Evolutionary conservation across 2,113 vertebrate genomes (phyloP).

Genomic region (Catharus fuscescens): DNA sequence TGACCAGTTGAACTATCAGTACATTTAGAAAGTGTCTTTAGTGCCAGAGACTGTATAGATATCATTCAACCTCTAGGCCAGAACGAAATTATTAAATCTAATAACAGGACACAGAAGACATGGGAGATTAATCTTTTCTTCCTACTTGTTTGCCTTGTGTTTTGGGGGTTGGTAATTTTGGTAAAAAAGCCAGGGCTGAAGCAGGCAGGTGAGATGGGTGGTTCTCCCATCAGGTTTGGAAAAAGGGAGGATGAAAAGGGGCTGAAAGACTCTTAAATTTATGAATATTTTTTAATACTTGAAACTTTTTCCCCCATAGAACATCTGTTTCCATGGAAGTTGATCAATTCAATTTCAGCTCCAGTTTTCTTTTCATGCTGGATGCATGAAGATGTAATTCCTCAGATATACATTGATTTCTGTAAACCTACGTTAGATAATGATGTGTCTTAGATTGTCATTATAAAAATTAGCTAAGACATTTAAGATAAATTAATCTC

Average conservation of each 20-base stretch:
- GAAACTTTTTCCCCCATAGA: neutral
- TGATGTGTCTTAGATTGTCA: neutral
- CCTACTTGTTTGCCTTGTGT: neutral
- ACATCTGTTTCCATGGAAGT: constrained; percentile 22
- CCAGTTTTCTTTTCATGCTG: neutral
- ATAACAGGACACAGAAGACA: neutral
- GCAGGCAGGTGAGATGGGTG: neutral
- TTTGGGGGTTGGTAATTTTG: neutral
- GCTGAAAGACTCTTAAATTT: neutral
- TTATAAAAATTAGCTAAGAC: constrained; percentile 16
- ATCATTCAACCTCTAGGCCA: neutral
- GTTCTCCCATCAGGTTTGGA: neutral
- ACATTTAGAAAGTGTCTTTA: neutral
- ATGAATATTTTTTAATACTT: neutral
- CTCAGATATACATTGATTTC: neutral
- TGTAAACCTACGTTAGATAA: neutral
- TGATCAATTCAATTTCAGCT: neutral
- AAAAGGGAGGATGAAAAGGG: neutral
- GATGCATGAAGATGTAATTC: neutral
- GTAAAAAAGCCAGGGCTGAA: neutral
- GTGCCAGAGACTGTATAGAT: neutral
- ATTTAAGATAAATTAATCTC: constrained; percentile 6
- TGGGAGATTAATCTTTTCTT: neutral
- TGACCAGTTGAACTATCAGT: neutral
- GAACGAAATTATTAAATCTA: neutral